phyloP scores from a whole-genome alignment of 2,113 vertebrate species.

The Tringa solitaria region DNA sequence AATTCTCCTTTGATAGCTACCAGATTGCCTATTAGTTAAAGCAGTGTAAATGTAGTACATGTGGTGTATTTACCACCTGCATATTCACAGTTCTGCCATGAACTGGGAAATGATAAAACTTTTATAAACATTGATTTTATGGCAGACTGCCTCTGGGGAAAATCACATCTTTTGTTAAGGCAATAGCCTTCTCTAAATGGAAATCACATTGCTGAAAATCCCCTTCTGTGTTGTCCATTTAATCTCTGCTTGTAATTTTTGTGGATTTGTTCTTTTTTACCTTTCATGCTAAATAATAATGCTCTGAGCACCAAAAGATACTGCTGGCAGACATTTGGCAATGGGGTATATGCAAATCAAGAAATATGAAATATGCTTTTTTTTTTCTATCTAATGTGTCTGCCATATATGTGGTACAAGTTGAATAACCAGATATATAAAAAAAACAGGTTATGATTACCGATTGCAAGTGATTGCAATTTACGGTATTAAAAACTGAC shows the following conservation, averaged over 20 bases:
- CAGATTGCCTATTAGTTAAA: conserved; percentile 61
- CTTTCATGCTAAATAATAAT: background rate
- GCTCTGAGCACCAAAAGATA: background rate
- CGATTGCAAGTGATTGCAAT: background rate
- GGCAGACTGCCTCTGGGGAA: background rate
- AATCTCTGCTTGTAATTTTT: background rate
- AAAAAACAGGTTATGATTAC: background rate
- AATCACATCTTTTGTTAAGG: conserved; percentile 6
- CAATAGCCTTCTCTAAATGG: background rate
- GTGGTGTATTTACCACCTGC: conserved; percentile 18
- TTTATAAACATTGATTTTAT: conserved; percentile 19
- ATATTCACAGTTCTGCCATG: background rate
- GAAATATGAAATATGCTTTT: background rate
- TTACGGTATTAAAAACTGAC: background rate
- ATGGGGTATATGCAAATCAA: background rate
- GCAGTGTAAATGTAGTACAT: background rate
- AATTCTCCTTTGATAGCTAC: conserved; percentile 40
- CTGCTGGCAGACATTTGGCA: background rate
- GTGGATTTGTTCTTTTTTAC: background rate
- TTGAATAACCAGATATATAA: background rate
- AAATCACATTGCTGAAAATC: background rate
- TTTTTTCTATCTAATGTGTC: background rate
- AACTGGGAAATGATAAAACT: background rate
- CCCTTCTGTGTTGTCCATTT: background rate
- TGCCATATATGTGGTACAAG: background rate